Evolutionary conservation across 2,888 invertebrate genomes (phyloP), one percentile per base, ranked within the genome.

Genomic region (Erebia ligea): DNA sequence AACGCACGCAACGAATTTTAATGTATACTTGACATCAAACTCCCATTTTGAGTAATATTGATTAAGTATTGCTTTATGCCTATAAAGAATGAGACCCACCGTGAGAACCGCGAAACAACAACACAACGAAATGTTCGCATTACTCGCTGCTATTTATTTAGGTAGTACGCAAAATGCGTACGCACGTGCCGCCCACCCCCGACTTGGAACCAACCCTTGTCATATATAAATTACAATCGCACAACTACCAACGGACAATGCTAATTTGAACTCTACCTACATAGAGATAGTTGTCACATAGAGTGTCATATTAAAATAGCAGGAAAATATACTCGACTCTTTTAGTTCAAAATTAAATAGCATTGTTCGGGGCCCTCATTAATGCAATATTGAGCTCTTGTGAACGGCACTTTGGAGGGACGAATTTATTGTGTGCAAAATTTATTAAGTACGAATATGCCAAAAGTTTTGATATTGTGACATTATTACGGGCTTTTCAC

Each of bases 141-240:
- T 83, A 81, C 81, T 79, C 76, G 80, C 81, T 79, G 81, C 82
- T 90, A 91, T 92, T 92, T 92, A 91, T 92, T 92, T 91, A 86
- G 90, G 88, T 89, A 89, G 90, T 90, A 89, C 90, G 85, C 90
- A 88, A 90, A 90, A 90, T 90, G 89, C 88, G 85, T 79, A 83
- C 83, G 87, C 92, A 92, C 92, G 92, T 89, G 91, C 87, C 54
- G 45, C 15, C 63, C 48, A 17, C 82, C 84, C 84, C 82, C 83
- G 76, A 79, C 81, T 80, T 76, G 77, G 82, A 75, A 70, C 70
- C 79, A 77, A 81, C 83, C 84, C 84, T 80, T 80, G 77, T 77
- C 78, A 76, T 77, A 77, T 75, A 71, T 69, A 72, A 74, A 74
- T 74, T 73, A 72, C 74, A 73, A 75, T 71, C 66, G 45, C 71